Evolutionary conservation across 2,888 invertebrate genomes (phyloP).

Genomic region (Tenthredo amoena): DNA sequence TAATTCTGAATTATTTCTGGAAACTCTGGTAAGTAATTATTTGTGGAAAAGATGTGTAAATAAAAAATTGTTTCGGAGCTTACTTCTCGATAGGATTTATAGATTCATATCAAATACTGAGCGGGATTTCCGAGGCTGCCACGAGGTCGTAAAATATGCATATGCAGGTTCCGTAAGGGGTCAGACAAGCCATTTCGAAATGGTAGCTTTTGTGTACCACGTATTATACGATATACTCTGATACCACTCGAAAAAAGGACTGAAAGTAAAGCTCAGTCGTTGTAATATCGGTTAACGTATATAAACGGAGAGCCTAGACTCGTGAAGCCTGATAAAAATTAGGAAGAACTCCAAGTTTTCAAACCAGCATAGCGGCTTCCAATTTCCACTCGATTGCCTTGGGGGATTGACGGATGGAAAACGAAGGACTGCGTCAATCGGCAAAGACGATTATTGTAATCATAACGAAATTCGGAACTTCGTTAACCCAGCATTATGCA

Average conservation of each 20-base stretch:
- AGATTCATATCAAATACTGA: background rate
- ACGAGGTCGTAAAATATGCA: background rate
- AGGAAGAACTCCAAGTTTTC: slow-evolving; percentile 2
- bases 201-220: background rate
- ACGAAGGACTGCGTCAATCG: background rate
- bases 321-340: slow-evolving; percentile 9
- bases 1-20: background rate
- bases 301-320: background rate
- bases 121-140: background rate
- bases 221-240: background rate
- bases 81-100: background rate
- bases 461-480: background rate
- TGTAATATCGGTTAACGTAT: background rate
- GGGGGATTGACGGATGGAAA: background rate
- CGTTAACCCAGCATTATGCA: background rate
- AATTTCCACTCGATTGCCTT: background rate
- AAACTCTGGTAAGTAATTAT: background rate
- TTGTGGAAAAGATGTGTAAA: background rate
- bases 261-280: background rate
- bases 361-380: background rate
- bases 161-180: background rate
- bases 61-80: background rate
- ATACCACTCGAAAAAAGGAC: background rate
- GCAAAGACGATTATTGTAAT: background rate
- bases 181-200: background rate